Evolutionary conservation across 2,113 vertebrate genomes (phyloP), one percentile per base, ranked within the genome.

Genomic region (Guaruba guarouba): DNA sequence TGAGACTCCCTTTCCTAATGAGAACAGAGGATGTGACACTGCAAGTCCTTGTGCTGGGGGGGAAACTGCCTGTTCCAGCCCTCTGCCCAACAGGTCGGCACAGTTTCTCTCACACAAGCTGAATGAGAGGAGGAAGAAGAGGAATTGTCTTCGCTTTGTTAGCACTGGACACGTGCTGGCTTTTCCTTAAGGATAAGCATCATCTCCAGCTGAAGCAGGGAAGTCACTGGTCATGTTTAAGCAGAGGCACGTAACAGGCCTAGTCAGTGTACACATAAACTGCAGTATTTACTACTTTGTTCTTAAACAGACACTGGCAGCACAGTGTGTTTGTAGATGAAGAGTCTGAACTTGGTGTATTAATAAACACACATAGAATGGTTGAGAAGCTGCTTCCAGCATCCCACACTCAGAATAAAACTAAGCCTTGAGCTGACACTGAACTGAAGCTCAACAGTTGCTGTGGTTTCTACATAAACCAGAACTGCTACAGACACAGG

Each of bases 391-490:
- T 61, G 62, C 0, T 54, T 37, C 74, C 78, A 89, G 62, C 62
- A 15, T 31, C 44, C 73, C 73, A 11, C 6, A 25, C 75, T n/a
- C 74, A 6, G 3, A 3, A 9, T 2, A 35, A 73, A 68, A 59
- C 41, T 24, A 41, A 28, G 70, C 73, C 77, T 75, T 14, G 18
- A 41, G 87, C 80, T 84, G 80, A 22, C 13, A 16, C 18, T 5
- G 35, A 29, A 16, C 1, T 8, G 18, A 35, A 48, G 19, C 25
- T 25, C 11, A 41, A 41, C 0, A 24, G 28, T 25, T 51, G 10
- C 51, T 57, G 86, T 0, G 17, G 44, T 7, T 35, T 41, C 9
- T 9, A 4, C 0, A 8, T 1, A 3, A 22, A 41, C 35, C 1
- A 39, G 33, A 79, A 69, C 2, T 48, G 59, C 78, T 31, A 7